Conservation (phyloP, 2,797 vertebrate species). For the Lateolabrax maculatus region DNA sequence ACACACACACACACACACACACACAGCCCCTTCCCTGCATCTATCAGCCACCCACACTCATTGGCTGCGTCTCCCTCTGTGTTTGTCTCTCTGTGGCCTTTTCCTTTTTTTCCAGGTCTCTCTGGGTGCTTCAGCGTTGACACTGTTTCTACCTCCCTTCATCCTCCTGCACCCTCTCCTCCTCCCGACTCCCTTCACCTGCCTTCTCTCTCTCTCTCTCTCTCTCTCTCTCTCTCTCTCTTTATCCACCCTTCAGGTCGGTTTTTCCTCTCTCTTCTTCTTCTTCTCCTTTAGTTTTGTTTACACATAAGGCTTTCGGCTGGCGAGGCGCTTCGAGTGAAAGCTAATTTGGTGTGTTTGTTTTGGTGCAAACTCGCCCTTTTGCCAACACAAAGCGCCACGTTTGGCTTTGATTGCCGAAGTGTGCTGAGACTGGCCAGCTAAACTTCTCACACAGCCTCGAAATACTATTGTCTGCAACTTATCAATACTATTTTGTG, state of each 20-base stretch:
- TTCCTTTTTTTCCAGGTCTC: slow-evolving; percentile 53
- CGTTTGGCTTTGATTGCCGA: slow-evolving; percentile 12
- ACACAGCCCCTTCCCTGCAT: slow-evolving; percentile 50
- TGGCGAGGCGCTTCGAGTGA: neutral
- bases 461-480: slow-evolving; percentile 13
- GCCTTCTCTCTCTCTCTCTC: neutral
- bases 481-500: slow-evolving; percentile 1
- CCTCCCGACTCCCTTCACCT: slow-evolving; percentile 21
- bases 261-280: slow-evolving; percentile 2
- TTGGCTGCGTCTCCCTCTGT: slow-evolving; percentile 59
- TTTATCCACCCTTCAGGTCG: neutral
- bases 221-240: neutral
- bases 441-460: slow-evolving; percentile 18
- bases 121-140: slow-evolving; percentile 36
- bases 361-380: slow-evolving; percentile 11
- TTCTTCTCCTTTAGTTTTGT: slow-evolving; percentile 16
- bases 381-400: slow-evolving; percentile 1
- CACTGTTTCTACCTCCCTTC: slow-evolving; percentile 30
- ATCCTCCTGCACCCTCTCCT: slow-evolving; percentile 2
- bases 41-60: slow-evolving; percentile 72
- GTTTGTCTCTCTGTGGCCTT: slow-evolving; percentile 58
- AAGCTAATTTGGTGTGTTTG: slow-evolving; percentile 1
- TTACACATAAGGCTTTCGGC: slow-evolving; percentile 26
- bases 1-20: slow-evolving; percentile 14
- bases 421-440: neutral